Conservation (phyloP, 2,888 invertebrate species). For the Andrena dorsata region DNA sequence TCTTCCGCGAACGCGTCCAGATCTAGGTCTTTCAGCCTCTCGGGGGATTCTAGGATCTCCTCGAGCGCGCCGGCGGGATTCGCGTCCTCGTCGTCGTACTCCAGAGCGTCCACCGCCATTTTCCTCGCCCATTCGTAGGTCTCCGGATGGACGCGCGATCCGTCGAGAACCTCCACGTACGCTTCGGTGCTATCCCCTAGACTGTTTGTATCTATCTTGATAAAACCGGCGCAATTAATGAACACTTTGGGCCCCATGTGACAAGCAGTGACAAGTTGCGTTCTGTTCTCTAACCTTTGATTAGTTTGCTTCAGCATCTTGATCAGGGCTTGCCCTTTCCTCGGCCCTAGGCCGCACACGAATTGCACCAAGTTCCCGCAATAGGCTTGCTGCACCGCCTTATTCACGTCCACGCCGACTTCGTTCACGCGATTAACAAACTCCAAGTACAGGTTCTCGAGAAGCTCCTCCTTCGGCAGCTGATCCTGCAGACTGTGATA, state of each 20-base stretch:
- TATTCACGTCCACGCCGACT: slow-evolving; percentile 98
- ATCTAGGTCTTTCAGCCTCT: slow-evolving; percentile 97
- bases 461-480: slow-evolving; percentile 92
- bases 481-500: slow-evolving; percentile 95
- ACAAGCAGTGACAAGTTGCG: slow-evolving; percentile 97
- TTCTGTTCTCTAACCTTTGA: slow-evolving; percentile 96
- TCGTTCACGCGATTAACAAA: slow-evolving; percentile 98
- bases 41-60: slow-evolving; percentile 98
- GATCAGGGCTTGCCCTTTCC: slow-evolving; percentile 95
- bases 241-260: slow-evolving; percentile 99
- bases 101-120: slow-evolving; percentile 99
- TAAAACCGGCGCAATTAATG: slow-evolving; percentile 99
- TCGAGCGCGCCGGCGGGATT: slow-evolving; percentile 99
- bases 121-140: slow-evolving; percentile 99
- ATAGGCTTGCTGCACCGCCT: slow-evolving; percentile 95
- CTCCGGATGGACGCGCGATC: slow-evolving; percentile 99
- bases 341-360: slow-evolving; percentile 97
- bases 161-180: slow-evolving; percentile 98
- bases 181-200: slow-evolving; percentile 97
- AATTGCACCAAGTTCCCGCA: slow-evolving; percentile 97
- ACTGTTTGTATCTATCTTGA: slow-evolving; percentile 98
- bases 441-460: slow-evolving; percentile 94
- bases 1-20: slow-evolving; percentile 99
- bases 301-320: slow-evolving; percentile 96
- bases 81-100: slow-evolving; percentile 98